Evolutionary conservation across 2,888 invertebrate genomes (phyloP), one percentile per base, ranked within the genome.

Genomic region (Palloptera scutellata): DNA sequence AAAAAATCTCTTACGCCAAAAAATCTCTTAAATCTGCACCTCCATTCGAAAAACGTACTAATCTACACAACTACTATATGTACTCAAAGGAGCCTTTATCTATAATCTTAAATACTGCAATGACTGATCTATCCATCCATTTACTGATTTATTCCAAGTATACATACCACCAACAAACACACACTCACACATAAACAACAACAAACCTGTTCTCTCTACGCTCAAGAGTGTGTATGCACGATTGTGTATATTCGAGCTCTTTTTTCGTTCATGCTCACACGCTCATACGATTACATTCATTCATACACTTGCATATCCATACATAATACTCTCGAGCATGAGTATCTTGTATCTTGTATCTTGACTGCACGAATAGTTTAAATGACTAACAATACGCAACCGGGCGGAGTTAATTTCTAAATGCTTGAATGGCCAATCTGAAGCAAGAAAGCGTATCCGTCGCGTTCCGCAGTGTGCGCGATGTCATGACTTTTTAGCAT

Each of bases 361-460:
- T 51, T 41, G 65, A 58, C 45, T 60, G 51, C 65, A 74, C 74
- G 78, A 76, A 75, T 78, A 74, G 76, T 73, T 77, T 74, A 74
- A 74, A 74, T 78, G 78, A 76, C 77, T 79, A 78, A 79, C 78
- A 78, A 77, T 76, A 78, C 77, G 78, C 79, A 81, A 78, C 78
- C 82, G 83, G 83, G 83, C 83, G 83, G 83, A 83, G 83, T 80
- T 82, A 81, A 80, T 82, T 81, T 78, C 76, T 76, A 75, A 80
- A 84, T 83, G 84, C 82, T 81, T 83, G 84, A 84, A 84, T 78
- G 84, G 83, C 83, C 83, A 83, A 83, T 83, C 83, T 83, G 79
- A 82, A 81, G 79, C 83, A 81, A 83, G 83, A 79, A 77, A 83
- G 81, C 83, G 82, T 83, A 79, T 81, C 83, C 79, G 79, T 78